Conservation (phyloP, 2,888 invertebrate species). For the Eilema sororculum region DNA sequence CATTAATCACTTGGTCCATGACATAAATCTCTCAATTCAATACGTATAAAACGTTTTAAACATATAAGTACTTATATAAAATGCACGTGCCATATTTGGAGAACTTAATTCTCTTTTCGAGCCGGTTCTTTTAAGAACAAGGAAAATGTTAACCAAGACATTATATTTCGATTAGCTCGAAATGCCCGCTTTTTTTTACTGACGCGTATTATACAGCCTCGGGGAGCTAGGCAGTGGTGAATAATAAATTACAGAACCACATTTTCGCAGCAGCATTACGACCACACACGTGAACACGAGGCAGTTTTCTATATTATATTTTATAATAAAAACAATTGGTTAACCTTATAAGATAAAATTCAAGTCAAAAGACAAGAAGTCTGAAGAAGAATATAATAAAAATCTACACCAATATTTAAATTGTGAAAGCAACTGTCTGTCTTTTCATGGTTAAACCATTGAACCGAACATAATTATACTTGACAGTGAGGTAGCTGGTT, state of each 20-base stretch:
- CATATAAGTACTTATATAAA: neutral
- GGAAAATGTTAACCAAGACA: neutral
- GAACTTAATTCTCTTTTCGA: neutral
- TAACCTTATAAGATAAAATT: neutral
- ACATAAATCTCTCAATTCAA: neutral
- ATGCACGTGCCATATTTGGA: slow-evolving; percentile 3
- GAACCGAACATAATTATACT: neutral
- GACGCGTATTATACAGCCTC: neutral
- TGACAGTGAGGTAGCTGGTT: neutral
- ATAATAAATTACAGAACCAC: neutral
- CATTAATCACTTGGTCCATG: neutral
- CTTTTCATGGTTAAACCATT: neutral
- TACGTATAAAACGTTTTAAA: neutral
- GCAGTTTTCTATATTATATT: neutral
- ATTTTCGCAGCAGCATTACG: neutral
- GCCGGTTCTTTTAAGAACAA: neutral
- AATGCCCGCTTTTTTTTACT: neutral
- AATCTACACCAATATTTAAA: neutral
- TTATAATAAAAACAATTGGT: too few species aligned
- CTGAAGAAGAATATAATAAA: neutral
- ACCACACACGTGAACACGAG: neutral
- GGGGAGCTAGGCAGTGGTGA: neutral
- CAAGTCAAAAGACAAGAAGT: neutral
- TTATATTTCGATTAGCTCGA: slow-evolving; percentile 9
- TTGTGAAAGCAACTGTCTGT: neutral